These are phyloP conservation scores for Alectura lathami DNA, from an alignment of 2,113 vertebrate species.

Conservation along the genomic window DNA sequence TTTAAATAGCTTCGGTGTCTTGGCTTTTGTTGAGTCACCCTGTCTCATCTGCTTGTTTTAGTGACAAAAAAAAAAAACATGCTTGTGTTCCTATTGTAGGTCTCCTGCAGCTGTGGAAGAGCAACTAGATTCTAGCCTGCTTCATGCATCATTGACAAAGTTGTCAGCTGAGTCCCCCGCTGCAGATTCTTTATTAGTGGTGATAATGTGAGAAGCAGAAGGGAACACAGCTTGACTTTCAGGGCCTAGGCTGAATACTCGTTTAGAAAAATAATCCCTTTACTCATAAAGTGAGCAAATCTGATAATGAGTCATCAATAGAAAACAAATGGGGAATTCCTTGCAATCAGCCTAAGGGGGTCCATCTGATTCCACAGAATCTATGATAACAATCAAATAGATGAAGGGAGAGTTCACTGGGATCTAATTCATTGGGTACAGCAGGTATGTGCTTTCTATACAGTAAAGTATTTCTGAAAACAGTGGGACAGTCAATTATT, in stretches of 20 bases:
- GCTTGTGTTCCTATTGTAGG: neutral
- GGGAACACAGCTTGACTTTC: conserved; percentile 41
- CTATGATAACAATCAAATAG: neutral
- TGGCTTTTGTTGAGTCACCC: neutral
- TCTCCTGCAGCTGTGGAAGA: neutral
- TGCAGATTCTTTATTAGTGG: conserved; percentile 45
- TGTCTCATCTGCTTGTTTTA: neutral
- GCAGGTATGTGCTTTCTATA: neutral
- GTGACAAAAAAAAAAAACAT: neutral
- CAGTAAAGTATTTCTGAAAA: neutral
- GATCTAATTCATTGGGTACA: neutral
- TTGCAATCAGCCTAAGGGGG: neutral
- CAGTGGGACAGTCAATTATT: neutral
- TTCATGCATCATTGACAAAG: conserved; percentile 30
- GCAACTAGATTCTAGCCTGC: neutral
- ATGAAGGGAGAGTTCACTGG: neutral
- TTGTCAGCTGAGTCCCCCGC: neutral
- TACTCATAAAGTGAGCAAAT: conserved; percentile 42
- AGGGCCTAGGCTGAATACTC: neutral
- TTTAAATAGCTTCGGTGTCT: neutral
- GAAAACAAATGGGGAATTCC: conserved; percentile 6
- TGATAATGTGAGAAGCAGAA: conserved; percentile 33
- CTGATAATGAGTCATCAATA: conserved; percentile 16
- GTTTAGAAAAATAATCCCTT: conserved; percentile 25
- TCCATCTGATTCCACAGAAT: conserved; percentile 1